Base-by-base conservation (phyloP, 2,888 invertebrate species). In the Ormyrus labotus region DNA sequence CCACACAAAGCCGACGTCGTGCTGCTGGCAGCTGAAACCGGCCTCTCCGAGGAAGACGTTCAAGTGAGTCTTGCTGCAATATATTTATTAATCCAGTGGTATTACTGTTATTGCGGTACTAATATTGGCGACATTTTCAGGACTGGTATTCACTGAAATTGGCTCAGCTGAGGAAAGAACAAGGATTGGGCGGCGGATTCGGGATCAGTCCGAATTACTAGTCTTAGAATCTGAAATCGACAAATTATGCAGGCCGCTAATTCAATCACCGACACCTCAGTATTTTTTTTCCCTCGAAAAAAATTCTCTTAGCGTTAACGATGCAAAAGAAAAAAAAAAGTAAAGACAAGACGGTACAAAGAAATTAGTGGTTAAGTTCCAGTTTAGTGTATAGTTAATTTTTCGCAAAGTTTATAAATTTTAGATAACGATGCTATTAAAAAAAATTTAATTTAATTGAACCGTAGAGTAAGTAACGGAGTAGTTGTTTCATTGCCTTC, bases 1-100 rank as follows among this genome's bases (percentile, higher is more conserved):
- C 92, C 92, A 6, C 91, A 92, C 68, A 91, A 91, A 47, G 91
- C 91, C 47, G 92, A 92, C 81, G 85, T 92, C 51, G 90, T 91
- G 13, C 89, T 93, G 5, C 89, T 92, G 11, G 92, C 92, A 6
- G 92, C 92, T 0, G 92, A 93, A 84, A 91, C 91, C 1, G 92
- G 92, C 5, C 87, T 93, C n/a, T 88, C 91, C 9, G 92, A 92
- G 82, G 86, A 88, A 51, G 91, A 92, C 57, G 92, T 92, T 9
- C 91, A 91, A 90, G 92, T 92, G 84, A 85, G 85, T 79, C 0
- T 11, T 64, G 2, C 55, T 51, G 19, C 5, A 10, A 70, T 48
- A 13, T 19, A 48, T 48, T 3, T 58, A 48, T 50, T 70, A n/a
- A 2, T 50, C 11, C 19, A 7, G 8, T 60, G 19, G 5, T 5